These are phyloP conservation scores for Antitype chi DNA, from an alignment of 2,888 invertebrate genomes.

Conservation along the genomic window DNA sequence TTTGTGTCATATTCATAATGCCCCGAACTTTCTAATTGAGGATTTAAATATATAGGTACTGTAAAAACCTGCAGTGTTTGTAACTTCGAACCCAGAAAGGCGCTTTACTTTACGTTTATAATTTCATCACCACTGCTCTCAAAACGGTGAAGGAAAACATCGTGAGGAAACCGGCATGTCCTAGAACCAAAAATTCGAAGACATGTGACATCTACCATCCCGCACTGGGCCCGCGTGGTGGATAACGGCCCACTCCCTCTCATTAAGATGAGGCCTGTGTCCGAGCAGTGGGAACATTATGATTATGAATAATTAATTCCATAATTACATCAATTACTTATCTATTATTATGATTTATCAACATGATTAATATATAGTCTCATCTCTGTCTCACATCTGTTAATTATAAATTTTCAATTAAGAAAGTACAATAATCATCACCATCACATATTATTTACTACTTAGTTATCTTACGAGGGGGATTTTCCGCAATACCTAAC, in stretches of 20 bases:
- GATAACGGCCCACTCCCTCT: too few species aligned
- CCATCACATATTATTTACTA: background rate
- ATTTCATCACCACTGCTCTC: too few species aligned
- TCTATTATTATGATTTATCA: background rate
- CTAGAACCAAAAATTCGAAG: too few species aligned
- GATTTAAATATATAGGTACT: too few species aligned
- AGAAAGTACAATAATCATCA: constrained; percentile 10
- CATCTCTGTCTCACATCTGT: constrained; percentile 1
- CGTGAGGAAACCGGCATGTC: too few species aligned
- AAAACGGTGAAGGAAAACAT: too few species aligned
- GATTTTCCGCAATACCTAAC: constrained; percentile 43
- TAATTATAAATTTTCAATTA: constrained; percentile 39
- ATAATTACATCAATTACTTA: constrained; percentile 2
- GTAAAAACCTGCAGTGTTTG: too few species aligned
- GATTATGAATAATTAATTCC: background rate
- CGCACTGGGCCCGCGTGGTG: background rate
- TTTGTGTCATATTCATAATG: background rate
- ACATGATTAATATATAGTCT: background rate
- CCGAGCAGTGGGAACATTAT: background rate
- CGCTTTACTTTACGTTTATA: too few species aligned
- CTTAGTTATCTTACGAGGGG: constrained; percentile 14
- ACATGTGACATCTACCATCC: background rate
- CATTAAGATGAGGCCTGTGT: background rate
- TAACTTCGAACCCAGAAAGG: too few species aligned
- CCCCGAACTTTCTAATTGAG: background rate